Conservation (phyloP, 2,888 invertebrate genomes). For the Reticulitermes lucifugus region DNA sequence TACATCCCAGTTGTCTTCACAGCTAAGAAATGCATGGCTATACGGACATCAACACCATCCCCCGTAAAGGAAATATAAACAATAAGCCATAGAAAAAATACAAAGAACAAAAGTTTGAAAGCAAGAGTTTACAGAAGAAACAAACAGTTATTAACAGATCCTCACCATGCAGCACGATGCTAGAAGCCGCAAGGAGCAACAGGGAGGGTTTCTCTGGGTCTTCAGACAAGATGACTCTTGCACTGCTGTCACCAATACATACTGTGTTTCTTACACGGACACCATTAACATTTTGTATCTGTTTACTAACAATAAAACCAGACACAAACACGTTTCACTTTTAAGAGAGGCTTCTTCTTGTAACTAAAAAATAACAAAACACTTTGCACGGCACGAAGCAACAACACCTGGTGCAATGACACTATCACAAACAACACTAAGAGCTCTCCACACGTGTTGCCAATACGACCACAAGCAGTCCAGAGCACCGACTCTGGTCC, state of each 20-base stretch:
- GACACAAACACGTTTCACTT: not conserved
- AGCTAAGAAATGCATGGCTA: not conserved
- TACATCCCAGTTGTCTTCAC: not conserved
- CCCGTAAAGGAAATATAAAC: not conserved
- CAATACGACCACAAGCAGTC: conserved; percentile 1
- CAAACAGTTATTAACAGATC: not conserved
- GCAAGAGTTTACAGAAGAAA: not conserved
- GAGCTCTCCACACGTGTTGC: not conserved
- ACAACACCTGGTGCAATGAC: conserved; percentile 2
- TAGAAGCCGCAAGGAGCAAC: not conserved
- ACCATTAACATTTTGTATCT: not conserved
- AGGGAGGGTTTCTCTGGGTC: not conserved
- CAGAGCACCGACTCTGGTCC: conserved; percentile 12
- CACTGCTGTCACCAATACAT: not conserved
- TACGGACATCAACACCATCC: not conserved
- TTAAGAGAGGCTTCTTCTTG: not conserved
- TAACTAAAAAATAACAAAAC: not conserved
- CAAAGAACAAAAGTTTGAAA: not conserved
- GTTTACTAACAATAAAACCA: not conserved
- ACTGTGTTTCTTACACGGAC: not conserved
- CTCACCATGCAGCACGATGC: conserved; percentile 11
- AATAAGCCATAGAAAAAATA: not conserved
- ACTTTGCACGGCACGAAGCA: not conserved
- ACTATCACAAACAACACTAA: conserved; percentile 12
- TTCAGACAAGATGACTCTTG: not conserved